phyloP scores from a whole-genome alignment of 2,113 vertebrate genomes.

The Tetrax tetrax region DNA sequence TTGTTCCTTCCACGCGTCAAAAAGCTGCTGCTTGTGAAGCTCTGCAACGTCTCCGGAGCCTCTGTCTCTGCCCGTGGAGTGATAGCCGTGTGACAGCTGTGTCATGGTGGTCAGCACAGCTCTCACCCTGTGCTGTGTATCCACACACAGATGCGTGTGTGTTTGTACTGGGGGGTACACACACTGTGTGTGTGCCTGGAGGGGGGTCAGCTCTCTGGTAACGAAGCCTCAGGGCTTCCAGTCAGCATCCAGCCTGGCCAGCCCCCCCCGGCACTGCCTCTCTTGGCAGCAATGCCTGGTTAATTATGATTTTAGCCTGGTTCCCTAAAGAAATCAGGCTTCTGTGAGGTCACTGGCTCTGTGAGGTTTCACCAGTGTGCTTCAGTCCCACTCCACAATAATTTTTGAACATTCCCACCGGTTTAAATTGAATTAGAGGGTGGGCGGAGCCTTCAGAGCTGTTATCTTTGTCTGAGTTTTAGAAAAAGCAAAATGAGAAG shows the following conservation, averaged over 20 bases:
- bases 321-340: neutral
- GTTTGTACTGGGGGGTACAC: too few relatives aligned
- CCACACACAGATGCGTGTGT: fast-evolving
- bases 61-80: neutral
- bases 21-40: neutral
- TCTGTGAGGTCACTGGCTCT: neutral
- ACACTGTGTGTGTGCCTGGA: too few relatives aligned
- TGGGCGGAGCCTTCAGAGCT: neutral
- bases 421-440: neutral
- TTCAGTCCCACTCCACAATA: neutral
- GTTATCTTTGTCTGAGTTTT: neutral
- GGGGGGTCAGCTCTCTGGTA: neutral
- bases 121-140: neutral
- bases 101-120: fast-evolving
- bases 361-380: neutral
- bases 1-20: neutral
- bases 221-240: neutral
- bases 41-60: neutral
- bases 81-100: neutral
- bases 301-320: neutral
- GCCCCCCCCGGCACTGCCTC: neutral
- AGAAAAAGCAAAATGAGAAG: neutral
- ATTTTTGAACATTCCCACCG: neutral
- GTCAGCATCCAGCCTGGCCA: neutral
- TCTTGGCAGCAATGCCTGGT: neutral